These are phyloP conservation scores for Monodelphis domestica DNA, from an alignment of 2,797 vertebrate species.

Conservation along the genomic window DNA sequence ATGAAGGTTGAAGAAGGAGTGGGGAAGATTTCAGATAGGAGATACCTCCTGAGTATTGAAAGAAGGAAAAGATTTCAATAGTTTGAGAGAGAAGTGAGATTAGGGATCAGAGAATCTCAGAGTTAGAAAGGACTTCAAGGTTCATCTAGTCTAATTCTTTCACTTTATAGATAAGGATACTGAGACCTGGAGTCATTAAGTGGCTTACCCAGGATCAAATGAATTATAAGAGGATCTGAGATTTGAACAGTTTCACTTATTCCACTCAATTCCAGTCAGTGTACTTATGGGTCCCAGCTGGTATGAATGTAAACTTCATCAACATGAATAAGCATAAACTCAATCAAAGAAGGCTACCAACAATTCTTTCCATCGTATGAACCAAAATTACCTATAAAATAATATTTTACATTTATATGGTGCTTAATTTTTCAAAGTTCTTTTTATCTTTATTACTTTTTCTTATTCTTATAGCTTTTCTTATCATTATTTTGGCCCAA, in stretches of 20 bases:
- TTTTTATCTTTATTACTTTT: neutral
- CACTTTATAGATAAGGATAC: neutral
- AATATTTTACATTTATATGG: neutral
- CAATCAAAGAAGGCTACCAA: neutral
- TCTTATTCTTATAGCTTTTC: neutral
- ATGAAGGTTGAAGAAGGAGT: neutral
- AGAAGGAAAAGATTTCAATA: neutral
- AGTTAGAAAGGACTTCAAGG: neutral
- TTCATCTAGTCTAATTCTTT: neutral
- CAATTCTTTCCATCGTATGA: neutral
- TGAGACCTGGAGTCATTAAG: neutral
- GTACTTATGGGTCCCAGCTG: neutral
- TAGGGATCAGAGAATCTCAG: neutral
- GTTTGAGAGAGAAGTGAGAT: neutral
- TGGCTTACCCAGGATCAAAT: neutral
- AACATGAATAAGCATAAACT: neutral
- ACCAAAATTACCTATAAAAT: neutral
- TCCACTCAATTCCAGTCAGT: neutral
- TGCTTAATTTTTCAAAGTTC: neutral
- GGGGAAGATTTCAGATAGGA: neutral
- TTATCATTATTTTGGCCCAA: neutral
- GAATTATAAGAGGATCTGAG: neutral
- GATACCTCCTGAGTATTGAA: neutral
- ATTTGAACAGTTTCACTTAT: neutral
- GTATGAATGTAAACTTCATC: neutral